Conservation (phyloP, 92 coral and sea anemone genomes). For the Chrysogorgia sp. region DNA sequence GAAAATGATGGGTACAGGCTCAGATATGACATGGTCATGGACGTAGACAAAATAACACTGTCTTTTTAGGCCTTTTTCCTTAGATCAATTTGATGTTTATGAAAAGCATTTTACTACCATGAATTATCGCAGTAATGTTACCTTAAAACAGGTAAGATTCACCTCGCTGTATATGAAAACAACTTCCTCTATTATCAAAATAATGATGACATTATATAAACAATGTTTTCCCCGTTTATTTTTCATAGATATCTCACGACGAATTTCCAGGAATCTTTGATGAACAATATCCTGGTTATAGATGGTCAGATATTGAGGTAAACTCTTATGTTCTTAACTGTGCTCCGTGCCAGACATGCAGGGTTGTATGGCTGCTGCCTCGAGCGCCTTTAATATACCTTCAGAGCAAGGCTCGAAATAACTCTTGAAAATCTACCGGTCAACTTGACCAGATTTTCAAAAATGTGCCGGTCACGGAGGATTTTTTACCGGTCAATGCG, state of each 20-base stretch:
- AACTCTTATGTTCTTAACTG: neutral
- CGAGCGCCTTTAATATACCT: no score
- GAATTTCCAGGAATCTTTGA: conserved; percentile 89
- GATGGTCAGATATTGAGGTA: conserved; percentile 89
- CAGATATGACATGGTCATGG: no score
- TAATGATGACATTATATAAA: neutral
- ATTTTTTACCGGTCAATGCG: no score
- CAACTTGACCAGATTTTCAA: no score
- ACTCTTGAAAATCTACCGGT: no score
- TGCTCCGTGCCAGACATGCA: neutral
- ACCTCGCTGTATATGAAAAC: neutral
- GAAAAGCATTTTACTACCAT: conserved; percentile 91
- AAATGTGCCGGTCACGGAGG: no score
- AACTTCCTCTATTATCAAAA: neutral
- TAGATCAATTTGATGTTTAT: conserved; percentile 88
- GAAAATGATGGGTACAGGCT: no score
- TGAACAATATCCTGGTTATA: conserved; percentile 83
- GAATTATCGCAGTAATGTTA: conserved; percentile 73
- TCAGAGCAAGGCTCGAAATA: no score
- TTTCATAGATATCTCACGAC: conserved; percentile 72
- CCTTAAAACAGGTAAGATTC: conserved; percentile 74
- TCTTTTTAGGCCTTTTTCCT: conserved; percentile 71
- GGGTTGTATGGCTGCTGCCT: neutral
- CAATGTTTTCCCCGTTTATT: neutral
- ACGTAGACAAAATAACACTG: neutral